Evolutionary conservation across 2,113 vertebrate genomes (phyloP), one percentile per base, ranked within the genome.

Genomic region (Actinemys pallida): DNA sequence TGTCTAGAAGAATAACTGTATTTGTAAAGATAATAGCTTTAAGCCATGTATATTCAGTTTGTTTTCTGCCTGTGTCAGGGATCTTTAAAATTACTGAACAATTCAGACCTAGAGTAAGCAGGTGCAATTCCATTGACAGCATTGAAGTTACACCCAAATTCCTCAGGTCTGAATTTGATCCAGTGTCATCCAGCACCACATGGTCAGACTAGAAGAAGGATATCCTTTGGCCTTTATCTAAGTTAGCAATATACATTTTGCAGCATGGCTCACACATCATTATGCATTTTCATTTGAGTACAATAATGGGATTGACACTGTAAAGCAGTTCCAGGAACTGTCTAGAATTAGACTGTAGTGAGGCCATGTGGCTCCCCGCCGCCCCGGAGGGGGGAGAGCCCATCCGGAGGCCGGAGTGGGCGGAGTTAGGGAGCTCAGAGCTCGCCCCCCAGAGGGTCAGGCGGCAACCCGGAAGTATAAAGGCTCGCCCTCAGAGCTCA

Each of bases 1-100:
- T 91, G 57, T 78, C 54, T 90, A 81, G 90, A 95, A 96, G 96
- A 96, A 87, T 87, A 94, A 94, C 49, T 83, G 45, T 81, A 59
- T 96, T 95, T 93, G 81, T 57, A 89, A 92, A 14, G 59, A 84
- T 35, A 42, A 87, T 80, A 31, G 35, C 79, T 81, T 78, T 97
- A 85, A 59, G 56, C 65, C 81, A 84, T 95, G 86, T 90, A 39
- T 79, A 86, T 8, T 89, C 35, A 42, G 19, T 54, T 94, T 27
- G 14, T 87, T 29, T 27, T 75, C 35, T 84, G 53, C 13, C 27
- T 20, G 19, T 81, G 75, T 76, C 84, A 83, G 72, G 45, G 7
- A 59, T 85, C 4, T 31, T 22, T 75, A 59, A 84, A 91, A 25
- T 29, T 45, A 5, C 16, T 35, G 39, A 89, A 31, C 31, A 90